phyloP scores from a whole-genome alignment of 1,140 invertebrate species.

The Drosophila pandora region DNA sequence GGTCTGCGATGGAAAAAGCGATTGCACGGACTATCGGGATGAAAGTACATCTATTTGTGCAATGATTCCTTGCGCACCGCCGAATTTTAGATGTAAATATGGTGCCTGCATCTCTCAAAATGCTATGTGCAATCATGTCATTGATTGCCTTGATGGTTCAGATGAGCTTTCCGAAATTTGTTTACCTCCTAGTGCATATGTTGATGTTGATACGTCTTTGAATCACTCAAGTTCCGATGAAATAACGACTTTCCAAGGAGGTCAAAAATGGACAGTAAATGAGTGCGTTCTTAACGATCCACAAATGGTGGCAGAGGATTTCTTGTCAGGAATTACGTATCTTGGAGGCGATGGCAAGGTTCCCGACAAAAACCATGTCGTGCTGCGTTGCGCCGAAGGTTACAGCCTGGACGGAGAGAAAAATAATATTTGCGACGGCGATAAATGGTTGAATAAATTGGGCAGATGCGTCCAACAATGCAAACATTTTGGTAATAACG shows the following conservation, averaged over 20 bases:
- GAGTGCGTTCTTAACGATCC: not conserved
- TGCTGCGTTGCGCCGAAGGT: conserved; percentile 14
- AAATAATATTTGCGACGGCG: conserved; percentile 22
- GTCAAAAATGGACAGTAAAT: not conserved
- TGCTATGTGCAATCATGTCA: not conserved
- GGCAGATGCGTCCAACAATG: conserved; percentile 8
- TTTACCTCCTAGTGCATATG: no score
- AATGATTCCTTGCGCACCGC: not conserved
- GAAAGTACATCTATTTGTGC: not conserved
- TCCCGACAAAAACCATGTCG: conserved; percentile 4
- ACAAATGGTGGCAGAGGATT: not conserved
- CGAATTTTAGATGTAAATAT: not conserved
- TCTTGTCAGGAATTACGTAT: not conserved
- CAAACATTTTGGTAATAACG: not conserved
- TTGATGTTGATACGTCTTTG: not conserved
- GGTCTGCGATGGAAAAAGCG: not conserved
- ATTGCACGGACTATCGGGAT: not conserved
- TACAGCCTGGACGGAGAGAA: not conserved
- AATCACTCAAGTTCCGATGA: not conserved
- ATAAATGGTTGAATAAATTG: conserved; percentile 6
- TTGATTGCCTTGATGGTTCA: not conserved
- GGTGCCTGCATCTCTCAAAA: not conserved
- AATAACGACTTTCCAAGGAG: not conserved
- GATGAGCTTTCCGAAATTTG: not conserved
- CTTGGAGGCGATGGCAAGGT: not conserved